A percentile compares a stretch with the other conserved stretches of the same genome.
Conservation (phyloP, 2,113 vertebrate genomes). For the Prolemur simus region DNA sequence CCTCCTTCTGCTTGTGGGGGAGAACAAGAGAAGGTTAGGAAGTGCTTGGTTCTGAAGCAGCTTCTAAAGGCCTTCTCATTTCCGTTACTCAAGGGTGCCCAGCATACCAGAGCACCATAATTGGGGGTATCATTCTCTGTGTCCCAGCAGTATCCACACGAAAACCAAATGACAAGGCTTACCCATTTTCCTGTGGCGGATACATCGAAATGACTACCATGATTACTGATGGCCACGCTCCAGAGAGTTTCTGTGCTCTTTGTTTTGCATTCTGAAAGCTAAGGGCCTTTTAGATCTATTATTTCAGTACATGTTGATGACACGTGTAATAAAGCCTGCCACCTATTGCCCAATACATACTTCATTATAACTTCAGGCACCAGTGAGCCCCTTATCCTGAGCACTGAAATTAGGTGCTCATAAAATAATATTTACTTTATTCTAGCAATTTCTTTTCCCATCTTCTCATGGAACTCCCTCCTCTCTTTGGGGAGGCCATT, state of each 20-base stretch:
- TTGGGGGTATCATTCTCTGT: background rate
- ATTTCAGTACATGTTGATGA: background rate
- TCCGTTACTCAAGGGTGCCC: background rate
- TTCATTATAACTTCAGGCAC: background rate
- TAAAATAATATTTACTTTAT: background rate
- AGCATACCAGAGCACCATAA: background rate
- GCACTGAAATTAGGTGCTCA: background rate
- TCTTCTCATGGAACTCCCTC: background rate
- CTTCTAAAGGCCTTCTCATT: background rate
- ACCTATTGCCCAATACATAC: background rate
- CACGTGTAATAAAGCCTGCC: background rate
- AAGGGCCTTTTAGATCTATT: background rate
- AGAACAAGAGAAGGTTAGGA: background rate
- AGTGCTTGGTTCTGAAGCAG: background rate
- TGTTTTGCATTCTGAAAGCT: background rate
- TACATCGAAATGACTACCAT: fast-evolving
- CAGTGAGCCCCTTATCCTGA: background rate
- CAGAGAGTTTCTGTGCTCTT: background rate
- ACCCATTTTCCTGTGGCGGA: background rate
- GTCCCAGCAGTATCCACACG: background rate
- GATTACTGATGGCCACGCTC: background rate
- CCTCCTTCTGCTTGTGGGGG: background rate
- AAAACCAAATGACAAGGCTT: background rate
- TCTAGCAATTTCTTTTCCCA: background rate
- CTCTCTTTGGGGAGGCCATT: background rate